Conservation (phyloP, 2,888 invertebrate species). For the Hecatera dysodea region DNA sequence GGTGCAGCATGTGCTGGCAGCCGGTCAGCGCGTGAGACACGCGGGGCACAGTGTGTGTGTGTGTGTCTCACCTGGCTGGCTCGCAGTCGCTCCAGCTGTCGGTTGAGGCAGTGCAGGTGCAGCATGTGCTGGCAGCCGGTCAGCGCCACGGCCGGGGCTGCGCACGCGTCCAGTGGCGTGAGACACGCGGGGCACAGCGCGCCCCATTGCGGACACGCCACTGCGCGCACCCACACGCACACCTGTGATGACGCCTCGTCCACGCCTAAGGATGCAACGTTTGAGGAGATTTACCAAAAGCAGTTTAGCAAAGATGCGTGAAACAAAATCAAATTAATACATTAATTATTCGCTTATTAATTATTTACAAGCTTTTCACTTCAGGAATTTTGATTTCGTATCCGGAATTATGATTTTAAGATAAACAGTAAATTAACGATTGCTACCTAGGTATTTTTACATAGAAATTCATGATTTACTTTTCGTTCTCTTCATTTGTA, state of each 20-base stretch:
- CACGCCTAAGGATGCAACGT: slow-evolving; percentile 35
- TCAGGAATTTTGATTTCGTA: too few species aligned
- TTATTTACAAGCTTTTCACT: too few species aligned
- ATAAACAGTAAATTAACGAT: too few species aligned
- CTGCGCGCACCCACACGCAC: slow-evolving; percentile 93
- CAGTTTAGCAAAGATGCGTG: neutral
- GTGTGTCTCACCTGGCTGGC: slow-evolving; percentile 32
- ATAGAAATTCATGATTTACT: too few species aligned
- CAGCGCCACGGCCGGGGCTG: slow-evolving; percentile 86
- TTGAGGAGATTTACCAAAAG: too few species aligned
- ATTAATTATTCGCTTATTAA: too few species aligned
- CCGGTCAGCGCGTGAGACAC: too few species aligned
- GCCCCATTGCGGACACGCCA: slow-evolving; percentile 92
- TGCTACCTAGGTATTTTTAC: too few species aligned
- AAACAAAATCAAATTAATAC: too few species aligned
- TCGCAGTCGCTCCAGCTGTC: slow-evolving; percentile 90
- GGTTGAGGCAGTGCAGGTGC: slow-evolving; percentile 94
- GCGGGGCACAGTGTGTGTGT: neutral
- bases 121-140: slow-evolving; percentile 94
- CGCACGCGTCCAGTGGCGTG: slow-evolving; percentile 90
- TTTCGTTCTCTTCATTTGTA: too few species aligned
- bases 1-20: too few species aligned
- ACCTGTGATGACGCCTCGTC: slow-evolving; percentile 58
- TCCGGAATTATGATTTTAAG: too few species aligned
- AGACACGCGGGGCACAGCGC: slow-evolving; percentile 94